phyloP scores from a whole-genome alignment of 2,113 vertebrate genomes.

The Glaucidium brasilianum region DNA sequence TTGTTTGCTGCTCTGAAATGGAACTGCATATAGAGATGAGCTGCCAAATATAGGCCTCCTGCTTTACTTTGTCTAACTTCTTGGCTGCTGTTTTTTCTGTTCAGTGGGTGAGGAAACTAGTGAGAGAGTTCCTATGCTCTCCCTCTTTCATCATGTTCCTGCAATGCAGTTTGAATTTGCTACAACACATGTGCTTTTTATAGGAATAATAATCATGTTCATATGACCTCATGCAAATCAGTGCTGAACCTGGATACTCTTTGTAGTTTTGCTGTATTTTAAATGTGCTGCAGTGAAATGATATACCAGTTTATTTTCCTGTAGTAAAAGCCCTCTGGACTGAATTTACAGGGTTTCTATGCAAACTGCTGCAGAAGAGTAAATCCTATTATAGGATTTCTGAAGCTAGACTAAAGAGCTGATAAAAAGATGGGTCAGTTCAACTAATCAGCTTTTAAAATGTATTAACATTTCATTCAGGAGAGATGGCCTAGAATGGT shows the following conservation, averaged over 20 bases:
- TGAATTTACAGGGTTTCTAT: neutral
- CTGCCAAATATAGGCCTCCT: neutral
- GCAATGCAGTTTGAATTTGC: neutral
- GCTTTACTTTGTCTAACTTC: neutral
- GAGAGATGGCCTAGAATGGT: constrained; percentile 12
- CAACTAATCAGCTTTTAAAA: constrained; percentile 35
- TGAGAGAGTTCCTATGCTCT: neutral
- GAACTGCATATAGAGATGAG: neutral
- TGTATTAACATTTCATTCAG: neutral
- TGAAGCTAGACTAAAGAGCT: neutral
- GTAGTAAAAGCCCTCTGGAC: neutral
- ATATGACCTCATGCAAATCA: neutral
- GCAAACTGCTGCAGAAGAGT: neutral
- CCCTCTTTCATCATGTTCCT: neutral
- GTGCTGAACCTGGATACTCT: neutral
- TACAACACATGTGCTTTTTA: neutral
- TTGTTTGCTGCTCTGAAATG: neutral
- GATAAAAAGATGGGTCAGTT: constrained; percentile 38
- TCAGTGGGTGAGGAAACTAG: neutral
- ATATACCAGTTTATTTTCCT: neutral
- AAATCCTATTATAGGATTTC: constrained; percentile 52
- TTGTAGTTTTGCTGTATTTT: neutral
- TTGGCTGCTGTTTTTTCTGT: neutral
- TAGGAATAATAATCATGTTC: neutral
- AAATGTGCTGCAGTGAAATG: neutral